Percentiles rank a stretch among this genome's conserved stretches.
These are phyloP conservation scores for Serrognathus titanus DNA, from an alignment of 2,888 invertebrate species.

Conservation along the genomic window DNA sequence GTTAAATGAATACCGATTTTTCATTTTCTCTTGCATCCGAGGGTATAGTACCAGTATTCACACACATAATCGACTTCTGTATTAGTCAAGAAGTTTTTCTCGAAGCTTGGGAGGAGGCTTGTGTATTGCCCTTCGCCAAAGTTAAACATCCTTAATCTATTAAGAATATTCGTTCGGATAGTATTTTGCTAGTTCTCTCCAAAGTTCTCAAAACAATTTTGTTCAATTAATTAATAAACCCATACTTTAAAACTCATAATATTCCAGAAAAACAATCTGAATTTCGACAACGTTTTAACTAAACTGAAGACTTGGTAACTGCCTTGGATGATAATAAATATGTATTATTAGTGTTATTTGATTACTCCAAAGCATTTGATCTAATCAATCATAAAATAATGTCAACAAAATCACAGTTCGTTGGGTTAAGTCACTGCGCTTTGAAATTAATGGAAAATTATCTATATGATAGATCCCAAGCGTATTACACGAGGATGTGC, in stretches of 20 bases:
- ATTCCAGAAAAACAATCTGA: background rate
- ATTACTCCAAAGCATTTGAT: constrained; percentile 7
- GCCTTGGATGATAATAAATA: constrained; percentile 3
- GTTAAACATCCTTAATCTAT: background rate
- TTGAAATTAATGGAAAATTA: too few species aligned
- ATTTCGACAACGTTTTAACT: background rate
- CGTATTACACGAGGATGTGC: too few species aligned
- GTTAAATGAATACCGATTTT: too few species aligned
- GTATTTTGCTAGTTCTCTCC: background rate
- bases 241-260: background rate
- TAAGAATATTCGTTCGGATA: background rate
- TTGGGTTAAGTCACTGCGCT: too few species aligned
- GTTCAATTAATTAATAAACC: background rate
- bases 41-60: background rate
- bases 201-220: background rate
- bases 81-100: background rate
- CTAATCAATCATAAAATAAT: constrained; percentile 2
- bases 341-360: background rate
- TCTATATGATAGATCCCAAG: too few species aligned
- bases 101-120: background rate
- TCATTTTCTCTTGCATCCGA: too few species aligned
- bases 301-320: constrained; percentile 1
- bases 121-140: background rate
- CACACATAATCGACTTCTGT: background rate
- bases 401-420: background rate